Conservation (phyloP, 2,797 vertebrate genomes). For the Protosalanx chinensis region DNA sequence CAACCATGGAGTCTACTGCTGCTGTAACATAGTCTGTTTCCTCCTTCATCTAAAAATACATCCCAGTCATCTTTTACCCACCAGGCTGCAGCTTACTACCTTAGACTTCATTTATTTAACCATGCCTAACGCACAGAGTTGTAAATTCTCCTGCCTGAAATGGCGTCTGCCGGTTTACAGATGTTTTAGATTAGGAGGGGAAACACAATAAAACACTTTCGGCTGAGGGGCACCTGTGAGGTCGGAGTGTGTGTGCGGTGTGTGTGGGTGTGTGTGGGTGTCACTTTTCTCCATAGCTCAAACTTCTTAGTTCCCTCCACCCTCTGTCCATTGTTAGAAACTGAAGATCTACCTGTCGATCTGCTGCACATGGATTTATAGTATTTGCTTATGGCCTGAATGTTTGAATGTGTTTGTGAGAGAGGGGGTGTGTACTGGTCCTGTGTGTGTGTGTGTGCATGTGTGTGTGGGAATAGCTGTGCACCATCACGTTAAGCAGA, state of each 20-base stretch:
- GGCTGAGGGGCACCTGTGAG: conserved; percentile 21
- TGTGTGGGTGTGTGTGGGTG: conserved; percentile 4
- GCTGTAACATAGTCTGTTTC: conserved; percentile 27
- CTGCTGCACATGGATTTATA: not conserved
- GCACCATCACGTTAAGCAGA: too few species aligned
- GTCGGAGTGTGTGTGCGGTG: conserved; percentile 12
- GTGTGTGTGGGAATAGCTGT: not conserved
- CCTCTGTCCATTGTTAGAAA: too few species aligned
- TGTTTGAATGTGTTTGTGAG: not conserved
- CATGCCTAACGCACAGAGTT: conserved; percentile 45
- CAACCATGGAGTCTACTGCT: not conserved
- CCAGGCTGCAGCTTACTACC: conserved; percentile 20
- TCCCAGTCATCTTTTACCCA: conserved; percentile 34
- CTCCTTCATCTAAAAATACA: conserved; percentile 32
- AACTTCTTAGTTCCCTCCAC: too few species aligned
- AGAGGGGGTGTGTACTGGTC: not conserved
- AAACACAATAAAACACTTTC: conserved; percentile 48
- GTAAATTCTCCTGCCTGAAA: conserved; percentile 39
- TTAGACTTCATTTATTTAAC: conserved; percentile 35
- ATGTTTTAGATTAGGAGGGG: conserved; percentile 41
- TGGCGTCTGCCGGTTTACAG: conserved; percentile 37
- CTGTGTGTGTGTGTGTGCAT: not conserved
- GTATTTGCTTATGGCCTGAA: not conserved
- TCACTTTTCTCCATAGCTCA: not conserved
- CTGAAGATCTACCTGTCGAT: too few species aligned